Evolutionary conservation across 2,113 vertebrate species (phyloP).

Genomic region (Rhegmatorhina hoffmannsi): DNA sequence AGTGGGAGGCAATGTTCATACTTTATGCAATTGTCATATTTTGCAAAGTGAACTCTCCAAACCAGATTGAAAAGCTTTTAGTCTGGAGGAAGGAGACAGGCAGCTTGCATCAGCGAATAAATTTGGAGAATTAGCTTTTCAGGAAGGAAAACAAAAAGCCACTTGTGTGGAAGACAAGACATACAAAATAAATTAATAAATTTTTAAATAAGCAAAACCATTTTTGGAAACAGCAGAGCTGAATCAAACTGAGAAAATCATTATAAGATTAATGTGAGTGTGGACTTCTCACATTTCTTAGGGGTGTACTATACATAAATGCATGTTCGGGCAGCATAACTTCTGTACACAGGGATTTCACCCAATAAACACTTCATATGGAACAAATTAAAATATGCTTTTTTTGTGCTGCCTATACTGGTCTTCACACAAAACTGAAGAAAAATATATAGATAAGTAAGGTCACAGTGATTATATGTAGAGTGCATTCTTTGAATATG

Average conservation of each 20-base stretch:
- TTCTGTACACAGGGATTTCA: neutral
- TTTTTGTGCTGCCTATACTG: neutral
- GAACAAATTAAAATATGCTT: neutral
- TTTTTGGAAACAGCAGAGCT: neutral
- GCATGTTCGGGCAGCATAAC: neutral
- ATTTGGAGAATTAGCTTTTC: neutral
- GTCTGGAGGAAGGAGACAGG: neutral
- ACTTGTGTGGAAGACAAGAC: neutral
- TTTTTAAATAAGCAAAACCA: neutral
- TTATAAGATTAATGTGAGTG: neutral
- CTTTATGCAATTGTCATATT: neutral
- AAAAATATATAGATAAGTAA: neutral
- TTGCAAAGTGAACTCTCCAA: neutral
- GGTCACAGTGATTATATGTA: neutral
- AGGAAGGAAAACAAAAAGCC: neutral
- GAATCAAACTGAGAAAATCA: neutral
- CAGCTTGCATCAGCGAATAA: neutral
- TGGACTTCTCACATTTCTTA: neutral
- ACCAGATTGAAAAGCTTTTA: slow-evolving; percentile 8
- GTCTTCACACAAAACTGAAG: neutral
- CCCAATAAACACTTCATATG: neutral
- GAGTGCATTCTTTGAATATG: neutral
- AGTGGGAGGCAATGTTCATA: neutral
- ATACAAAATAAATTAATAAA: neutral
- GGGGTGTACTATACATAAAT: neutral